Evolutionary conservation across 2,888 invertebrate species (phyloP).

Genomic region (Ganaspis brasiliensis): DNA sequence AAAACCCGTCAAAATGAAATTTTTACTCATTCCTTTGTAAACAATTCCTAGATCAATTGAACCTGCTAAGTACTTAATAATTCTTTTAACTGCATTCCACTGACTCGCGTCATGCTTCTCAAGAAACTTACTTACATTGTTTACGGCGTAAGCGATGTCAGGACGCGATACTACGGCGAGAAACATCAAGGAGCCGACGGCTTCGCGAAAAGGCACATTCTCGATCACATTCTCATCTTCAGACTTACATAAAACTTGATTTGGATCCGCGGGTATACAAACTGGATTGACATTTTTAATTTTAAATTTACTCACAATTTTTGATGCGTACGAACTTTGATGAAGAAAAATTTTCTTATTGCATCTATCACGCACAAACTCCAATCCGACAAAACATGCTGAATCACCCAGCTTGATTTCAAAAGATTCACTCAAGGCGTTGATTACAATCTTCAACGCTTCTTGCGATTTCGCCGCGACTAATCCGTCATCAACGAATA

Average conservation of each 20-base stretch:
- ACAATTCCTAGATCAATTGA: slow-evolving; percentile 52
- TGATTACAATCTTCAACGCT: neutral
- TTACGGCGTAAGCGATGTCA: slow-evolving; percentile 50
- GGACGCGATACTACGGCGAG: slow-evolving; percentile 51
- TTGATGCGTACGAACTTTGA: neutral
- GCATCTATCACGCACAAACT: neutral
- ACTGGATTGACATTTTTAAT: neutral
- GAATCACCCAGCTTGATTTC: slow-evolving; percentile 9
- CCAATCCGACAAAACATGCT: neutral
- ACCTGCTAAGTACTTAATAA: slow-evolving; percentile 53
- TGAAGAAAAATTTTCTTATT: neutral
- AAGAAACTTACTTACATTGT: slow-evolving; percentile 48
- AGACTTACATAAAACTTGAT: neutral
- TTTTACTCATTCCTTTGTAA: slow-evolving; percentile 45
- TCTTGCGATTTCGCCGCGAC: slow-evolving; percentile 13
- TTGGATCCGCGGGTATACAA: neutral
- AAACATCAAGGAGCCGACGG: slow-evolving; percentile 58
- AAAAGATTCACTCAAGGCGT: slow-evolving; percentile 31
- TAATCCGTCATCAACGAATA: slow-evolving; percentile 51
- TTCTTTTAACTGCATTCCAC: slow-evolving; percentile 57
- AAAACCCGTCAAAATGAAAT: slow-evolving; percentile 46
- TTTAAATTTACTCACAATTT: neutral
- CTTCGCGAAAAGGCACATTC: slow-evolving; percentile 41
- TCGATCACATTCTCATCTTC: neutral
- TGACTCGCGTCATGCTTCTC: slow-evolving; percentile 47